phyloP scores from a whole-genome alignment of 2,113 vertebrate species.

The Pelodiscus sinensis region DNA sequence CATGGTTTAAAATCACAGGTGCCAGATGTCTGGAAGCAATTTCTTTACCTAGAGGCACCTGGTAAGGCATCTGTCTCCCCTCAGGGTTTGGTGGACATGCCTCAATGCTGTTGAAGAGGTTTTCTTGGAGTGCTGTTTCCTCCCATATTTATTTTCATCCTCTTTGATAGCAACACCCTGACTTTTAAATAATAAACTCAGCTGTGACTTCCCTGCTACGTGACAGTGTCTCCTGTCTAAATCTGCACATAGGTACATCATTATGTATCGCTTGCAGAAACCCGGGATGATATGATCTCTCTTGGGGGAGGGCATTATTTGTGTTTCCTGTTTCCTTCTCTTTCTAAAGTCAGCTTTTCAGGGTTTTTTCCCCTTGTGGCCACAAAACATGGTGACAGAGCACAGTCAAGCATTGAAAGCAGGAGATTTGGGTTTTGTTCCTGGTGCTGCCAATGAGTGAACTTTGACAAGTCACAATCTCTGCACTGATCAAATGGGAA shows the following conservation, averaged over 20 bases:
- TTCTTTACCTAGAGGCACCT: constrained; percentile 8
- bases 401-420: neutral
- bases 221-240: neutral
- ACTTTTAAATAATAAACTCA: neutral
- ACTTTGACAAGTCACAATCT: neutral
- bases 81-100: neutral
- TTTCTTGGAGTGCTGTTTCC: neutral
- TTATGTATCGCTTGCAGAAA: too few relatives aligned
- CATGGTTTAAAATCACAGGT: neutral
- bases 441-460: neutral
- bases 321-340: neutral
- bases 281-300: neutral
- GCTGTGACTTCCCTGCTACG: neutral
- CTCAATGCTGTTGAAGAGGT: neutral
- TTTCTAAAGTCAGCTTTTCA: neutral
- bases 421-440: neutral
- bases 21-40: neutral
- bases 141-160: neutral
- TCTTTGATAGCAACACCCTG: neutral
- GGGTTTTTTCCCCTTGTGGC: neutral
- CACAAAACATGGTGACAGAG: neutral
- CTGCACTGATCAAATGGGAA: neutral
- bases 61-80: rapidly evolving
- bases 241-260: neutral
- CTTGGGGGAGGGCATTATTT: neutral